Percentiles rank a stretch among this genome's conserved stretches.
Evolutionary conservation across 2,888 invertebrate species (phyloP).

Genomic region (Tenthredo mesomela): DNA sequence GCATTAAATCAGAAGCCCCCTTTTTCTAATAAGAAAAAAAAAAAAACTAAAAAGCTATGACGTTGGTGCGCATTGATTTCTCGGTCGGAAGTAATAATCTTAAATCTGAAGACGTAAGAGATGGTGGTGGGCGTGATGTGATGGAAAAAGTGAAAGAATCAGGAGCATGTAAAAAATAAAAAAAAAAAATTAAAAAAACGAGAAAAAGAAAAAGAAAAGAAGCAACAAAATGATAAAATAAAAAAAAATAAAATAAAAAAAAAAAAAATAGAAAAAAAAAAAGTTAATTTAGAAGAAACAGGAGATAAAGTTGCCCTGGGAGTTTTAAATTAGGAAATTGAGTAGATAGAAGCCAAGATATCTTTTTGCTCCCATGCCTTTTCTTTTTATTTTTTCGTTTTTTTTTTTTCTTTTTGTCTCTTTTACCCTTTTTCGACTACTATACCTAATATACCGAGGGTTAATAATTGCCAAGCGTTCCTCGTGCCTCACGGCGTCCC

Average conservation of each 20-base stretch:
- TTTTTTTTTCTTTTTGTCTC: not conserved
- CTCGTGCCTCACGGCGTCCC: conserved; percentile 21
- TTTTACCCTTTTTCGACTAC: conserved; percentile 30
- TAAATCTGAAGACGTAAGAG: not conserved
- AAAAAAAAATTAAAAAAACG: not conserved
- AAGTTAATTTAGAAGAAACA: conserved; percentile 39
- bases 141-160: not conserved
- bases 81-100: not conserved
- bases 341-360: conserved; percentile 44
- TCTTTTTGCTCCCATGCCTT: conserved; percentile 42
- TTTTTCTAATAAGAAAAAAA: too few relatives aligned
- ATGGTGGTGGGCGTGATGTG: not conserved
- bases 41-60: too few relatives aligned
- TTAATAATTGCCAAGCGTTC: conserved; percentile 35
- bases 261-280: not conserved
- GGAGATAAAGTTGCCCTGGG: conserved; percentile 33
- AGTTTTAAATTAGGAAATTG: conserved; percentile 51
- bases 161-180: not conserved
- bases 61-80: not conserved
- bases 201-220: not conserved
- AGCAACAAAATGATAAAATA: not conserved
- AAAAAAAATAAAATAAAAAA: not conserved
- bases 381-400: not conserved
- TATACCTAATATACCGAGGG: conserved; percentile 2
- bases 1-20: too few relatives aligned